These are phyloP conservation scores for Limnephilus auricula DNA, from an alignment of 2,888 invertebrate species.

Conservation along the genomic window DNA sequence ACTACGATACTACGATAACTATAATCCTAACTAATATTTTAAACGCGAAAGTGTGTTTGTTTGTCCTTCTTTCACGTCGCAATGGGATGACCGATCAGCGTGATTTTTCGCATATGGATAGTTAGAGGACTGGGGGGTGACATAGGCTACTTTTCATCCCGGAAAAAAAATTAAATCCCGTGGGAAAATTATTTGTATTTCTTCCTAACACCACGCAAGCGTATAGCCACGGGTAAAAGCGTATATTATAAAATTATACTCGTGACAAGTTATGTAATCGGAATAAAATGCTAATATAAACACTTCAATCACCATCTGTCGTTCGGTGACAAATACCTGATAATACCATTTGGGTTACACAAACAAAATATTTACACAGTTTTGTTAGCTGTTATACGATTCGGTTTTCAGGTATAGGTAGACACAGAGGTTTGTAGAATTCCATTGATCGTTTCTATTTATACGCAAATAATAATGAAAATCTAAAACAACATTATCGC, in stretches of 20 bases:
- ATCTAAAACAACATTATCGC: neutral
- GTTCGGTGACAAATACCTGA: neutral
- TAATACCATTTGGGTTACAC: neutral
- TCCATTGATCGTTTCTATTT: neutral
- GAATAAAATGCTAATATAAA: neutral
- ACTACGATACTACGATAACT: too few species aligned
- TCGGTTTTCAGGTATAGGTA: neutral
- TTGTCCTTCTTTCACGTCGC: too few species aligned
- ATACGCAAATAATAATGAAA: neutral
- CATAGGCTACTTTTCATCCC: too few species aligned
- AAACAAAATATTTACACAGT: neutral
- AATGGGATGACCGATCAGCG: too few species aligned
- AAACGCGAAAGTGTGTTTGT: too few species aligned
- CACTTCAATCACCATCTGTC: neutral
- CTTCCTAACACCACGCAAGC: too few species aligned
- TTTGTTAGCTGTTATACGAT: conserved; percentile 2
- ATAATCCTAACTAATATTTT: too few species aligned
- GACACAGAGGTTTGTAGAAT: neutral
- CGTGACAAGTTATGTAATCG: neutral
- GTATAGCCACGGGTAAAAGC: too few species aligned
- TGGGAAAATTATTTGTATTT: too few species aligned
- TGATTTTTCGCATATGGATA: too few species aligned
- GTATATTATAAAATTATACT: neutral
- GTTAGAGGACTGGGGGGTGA: too few species aligned
- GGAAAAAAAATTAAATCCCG: too few species aligned